Base-by-base conservation (phyloP, 2,888 invertebrate species). In the Fragum fragum region DNA sequence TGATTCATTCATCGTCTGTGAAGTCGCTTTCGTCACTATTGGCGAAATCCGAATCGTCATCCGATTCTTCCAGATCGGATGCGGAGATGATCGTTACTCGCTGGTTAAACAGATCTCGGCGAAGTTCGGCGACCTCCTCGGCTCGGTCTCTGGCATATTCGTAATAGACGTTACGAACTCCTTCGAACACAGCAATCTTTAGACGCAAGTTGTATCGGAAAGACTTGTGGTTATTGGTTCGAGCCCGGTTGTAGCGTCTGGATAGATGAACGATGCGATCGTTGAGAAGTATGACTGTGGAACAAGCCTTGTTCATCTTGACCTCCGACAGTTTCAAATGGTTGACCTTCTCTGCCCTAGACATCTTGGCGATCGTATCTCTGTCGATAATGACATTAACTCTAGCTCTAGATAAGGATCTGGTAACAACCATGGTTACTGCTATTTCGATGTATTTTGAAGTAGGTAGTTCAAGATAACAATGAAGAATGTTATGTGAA, bases 131-230 rank as follows among this genome's bases (percentile, higher is more conserved):
- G 16, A 85, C 47, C 29, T 85, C 81, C 39, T 85, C 85, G 29
- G 85, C 85, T 14, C 75, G 32, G 57, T 81, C 79, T 29, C 85
- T 59, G 21, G 85, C 85, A 32, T 81, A 85, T 77, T 85, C 85
- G 77, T 85, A 82, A 57, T 68, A 82, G 61, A 85, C 77, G 73
- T 85, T 85, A n/a, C 85, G 66, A 1, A 82, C 81, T 0, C 85
- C 85, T 26, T 85, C 85, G 21, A 76, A 72, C 6, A 75, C 79
- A n/a, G 85, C 85, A 1, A 85, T 52, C 29, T 81, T 79, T 53
- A 85, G 75, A 0, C 85, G 79, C 6, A 79, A 21, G 26, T 74
- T 82, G 70, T 85, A 85, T 21, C 85, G 79, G 66, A 85, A 81
- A 32, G 79, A 70, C 66, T 76, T 74, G 26, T 79, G 79, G n/a